phyloP scores from a whole-genome alignment of 2,113 vertebrate genomes.

The Cyprinodon variegatus region DNA sequence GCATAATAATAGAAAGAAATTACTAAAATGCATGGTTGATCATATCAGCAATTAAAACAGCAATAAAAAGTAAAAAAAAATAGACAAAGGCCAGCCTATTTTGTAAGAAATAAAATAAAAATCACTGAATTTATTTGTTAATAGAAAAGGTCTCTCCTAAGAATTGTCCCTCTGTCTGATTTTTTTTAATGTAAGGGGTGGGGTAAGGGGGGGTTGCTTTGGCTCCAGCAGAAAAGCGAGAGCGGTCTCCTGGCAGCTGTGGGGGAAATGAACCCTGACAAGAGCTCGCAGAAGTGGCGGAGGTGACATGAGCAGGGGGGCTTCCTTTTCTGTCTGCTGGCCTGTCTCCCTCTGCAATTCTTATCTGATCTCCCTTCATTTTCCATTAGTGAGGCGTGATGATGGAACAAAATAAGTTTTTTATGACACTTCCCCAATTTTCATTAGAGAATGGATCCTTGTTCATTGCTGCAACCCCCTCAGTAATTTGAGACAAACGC shows the following conservation, averaged over 20 bases:
- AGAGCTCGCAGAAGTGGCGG: constrained; percentile 62
- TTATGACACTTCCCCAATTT: constrained; percentile 20
- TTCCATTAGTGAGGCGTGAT: constrained; percentile 71
- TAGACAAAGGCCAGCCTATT: too few species aligned
- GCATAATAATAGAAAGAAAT: too few species aligned
- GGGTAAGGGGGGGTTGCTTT: constrained; percentile 24
- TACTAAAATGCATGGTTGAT: too few species aligned
- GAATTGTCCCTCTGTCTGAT: constrained; percentile 72
- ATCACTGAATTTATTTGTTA: constrained; percentile 35
- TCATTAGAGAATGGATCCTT: constrained; percentile 44
- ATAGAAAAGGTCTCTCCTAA: constrained; percentile 38
- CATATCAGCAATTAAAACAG: too few species aligned
- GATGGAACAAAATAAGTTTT: constrained; percentile 32
- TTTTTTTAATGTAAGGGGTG: not conserved
- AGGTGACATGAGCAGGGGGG: constrained; percentile 67
- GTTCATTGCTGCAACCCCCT: constrained; percentile 46
- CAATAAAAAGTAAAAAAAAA: too few species aligned
- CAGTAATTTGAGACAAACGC: constrained; percentile 55
- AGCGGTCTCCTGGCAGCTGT: constrained; percentile 67
- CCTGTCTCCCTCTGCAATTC: constrained; percentile 47
- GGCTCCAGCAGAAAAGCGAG: constrained; percentile 69
- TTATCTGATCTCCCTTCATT: constrained; percentile 81
- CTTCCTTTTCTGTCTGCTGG: constrained; percentile 64
- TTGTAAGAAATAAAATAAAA: constrained; percentile 12
- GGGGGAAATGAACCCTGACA: constrained; percentile 75